Percentiles rank a stretch among this genome's conserved stretches.
These are phyloP conservation scores for Drosophila carrolli DNA, from an alignment of 1,140 invertebrate species.

Conservation along the genomic window DNA sequence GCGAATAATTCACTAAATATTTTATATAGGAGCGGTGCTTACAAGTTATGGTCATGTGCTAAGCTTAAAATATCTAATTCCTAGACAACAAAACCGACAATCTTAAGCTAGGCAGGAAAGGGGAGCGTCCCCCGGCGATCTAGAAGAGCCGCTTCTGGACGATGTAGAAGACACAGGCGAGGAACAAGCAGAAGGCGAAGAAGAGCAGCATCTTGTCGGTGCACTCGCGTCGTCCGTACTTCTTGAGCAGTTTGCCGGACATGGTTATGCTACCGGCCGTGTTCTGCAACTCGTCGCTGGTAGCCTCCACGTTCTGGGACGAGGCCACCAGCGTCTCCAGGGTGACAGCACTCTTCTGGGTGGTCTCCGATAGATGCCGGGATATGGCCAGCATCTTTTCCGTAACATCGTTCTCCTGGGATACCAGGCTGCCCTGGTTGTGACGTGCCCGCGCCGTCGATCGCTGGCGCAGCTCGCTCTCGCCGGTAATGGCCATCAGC, in stretches of 20 bases:
- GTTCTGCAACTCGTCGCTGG: constrained; percentile 93
- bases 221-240: constrained; percentile 96
- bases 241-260: constrained; percentile 95
- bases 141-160: constrained; percentile 95
- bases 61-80: constrained; percentile 27
- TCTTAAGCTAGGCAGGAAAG: constrained; percentile 18
- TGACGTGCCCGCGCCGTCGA: constrained; percentile 46
- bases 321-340: constrained; percentile 91
- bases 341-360: constrained; percentile 93
- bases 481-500: constrained; percentile 86
- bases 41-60: constrained; percentile 22
- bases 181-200: constrained; percentile 96
- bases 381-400: constrained; percentile 94
- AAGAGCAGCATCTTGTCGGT: constrained; percentile 97
- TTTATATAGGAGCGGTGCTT: constrained; percentile 33
- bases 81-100: constrained; percentile 12
- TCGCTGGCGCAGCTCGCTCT: constrained; percentile 86
- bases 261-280: constrained; percentile 94
- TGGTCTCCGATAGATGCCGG: constrained; percentile 93
- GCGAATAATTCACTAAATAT: constrained; percentile 46
- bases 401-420: constrained; percentile 88
- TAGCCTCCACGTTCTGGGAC: constrained; percentile 88
- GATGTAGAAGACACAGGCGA: constrained; percentile 96
- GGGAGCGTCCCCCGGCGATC: neutral
- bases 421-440: constrained; percentile 75